Conservation (phyloP, 2,888 invertebrate genomes). For the Drosophila flavopinicola region DNA sequence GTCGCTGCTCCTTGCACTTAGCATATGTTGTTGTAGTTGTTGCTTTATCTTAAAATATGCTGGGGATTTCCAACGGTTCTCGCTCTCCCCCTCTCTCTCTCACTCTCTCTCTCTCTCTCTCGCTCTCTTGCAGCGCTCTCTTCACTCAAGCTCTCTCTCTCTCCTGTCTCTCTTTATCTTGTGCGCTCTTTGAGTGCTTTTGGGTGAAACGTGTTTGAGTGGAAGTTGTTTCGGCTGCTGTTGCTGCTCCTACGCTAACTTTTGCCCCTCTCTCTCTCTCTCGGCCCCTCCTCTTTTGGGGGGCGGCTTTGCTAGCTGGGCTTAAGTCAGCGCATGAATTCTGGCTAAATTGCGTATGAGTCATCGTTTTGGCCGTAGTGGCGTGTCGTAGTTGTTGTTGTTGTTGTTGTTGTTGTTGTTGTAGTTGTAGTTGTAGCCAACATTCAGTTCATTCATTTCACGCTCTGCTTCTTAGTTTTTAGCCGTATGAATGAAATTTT, state of each 20-base stretch:
- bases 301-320: slow-evolving; percentile 38
- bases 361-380: slow-evolving; percentile 56
- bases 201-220: slow-evolving; percentile 40
- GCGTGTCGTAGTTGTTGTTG: slow-evolving; percentile 31
- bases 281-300: background rate
- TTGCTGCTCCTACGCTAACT: slow-evolving; percentile 17
- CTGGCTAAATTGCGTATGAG: slow-evolving; percentile 70
- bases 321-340: slow-evolving; percentile 67
- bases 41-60: slow-evolving; percentile 40
- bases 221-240: slow-evolving; percentile 6
- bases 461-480: slow-evolving; percentile 26
- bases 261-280: background rate
- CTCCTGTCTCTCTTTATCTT: slow-evolving; percentile 4
- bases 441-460: slow-evolving; percentile 66
- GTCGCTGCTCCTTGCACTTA: slow-evolving; percentile 40
- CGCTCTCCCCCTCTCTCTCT: slow-evolving; percentile 7
- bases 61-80: slow-evolving; percentile 67
- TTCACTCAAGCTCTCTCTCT: slow-evolving; percentile 7
- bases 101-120: slow-evolving; percentile 7
- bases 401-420: no score
- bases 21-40: slow-evolving; percentile 20
- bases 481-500: slow-evolving; percentile 60
- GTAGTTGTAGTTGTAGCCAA: slow-evolving; percentile 42
- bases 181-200: slow-evolving; percentile 35
- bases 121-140: slow-evolving; percentile 8